phyloP scores from a whole-genome alignment of 2,797 vertebrate species.

The Streptopelia turtur region DNA sequence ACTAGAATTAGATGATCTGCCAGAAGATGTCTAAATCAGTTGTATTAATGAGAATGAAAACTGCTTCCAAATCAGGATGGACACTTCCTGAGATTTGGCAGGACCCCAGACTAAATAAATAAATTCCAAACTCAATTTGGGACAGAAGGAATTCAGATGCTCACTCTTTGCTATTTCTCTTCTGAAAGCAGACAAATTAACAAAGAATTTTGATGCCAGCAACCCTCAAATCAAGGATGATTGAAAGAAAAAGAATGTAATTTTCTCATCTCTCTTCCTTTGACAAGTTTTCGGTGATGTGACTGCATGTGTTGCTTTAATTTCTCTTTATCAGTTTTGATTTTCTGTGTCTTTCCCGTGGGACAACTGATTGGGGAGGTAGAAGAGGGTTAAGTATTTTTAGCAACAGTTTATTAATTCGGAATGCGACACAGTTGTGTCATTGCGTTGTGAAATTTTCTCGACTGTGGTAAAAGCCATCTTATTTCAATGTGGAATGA shows the following conservation, averaged over 20 bases:
- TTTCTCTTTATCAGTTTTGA: constrained; percentile 49
- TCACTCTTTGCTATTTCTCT: constrained; percentile 15
- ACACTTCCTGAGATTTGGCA: background rate
- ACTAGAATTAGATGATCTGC: background rate
- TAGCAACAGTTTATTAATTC: constrained; percentile 36
- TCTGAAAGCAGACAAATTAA: constrained; percentile 37
- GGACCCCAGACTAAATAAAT: background rate
- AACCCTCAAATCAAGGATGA: constrained; percentile 49
- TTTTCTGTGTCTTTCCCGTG: constrained; percentile 24
- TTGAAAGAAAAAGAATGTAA: constrained; percentile 51
- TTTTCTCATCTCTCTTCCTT: constrained; percentile 42
- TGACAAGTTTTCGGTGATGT: constrained; percentile 30
- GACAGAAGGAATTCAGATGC: constrained; percentile 35
- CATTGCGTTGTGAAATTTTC: constrained; percentile 31
- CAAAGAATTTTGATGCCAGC: constrained; percentile 40
- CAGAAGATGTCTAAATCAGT: background rate
- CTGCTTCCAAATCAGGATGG: background rate
- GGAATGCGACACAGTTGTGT: constrained; percentile 24
- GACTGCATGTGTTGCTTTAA: constrained; percentile 32
- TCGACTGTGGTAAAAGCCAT: background rate
- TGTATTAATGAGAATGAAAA: background rate
- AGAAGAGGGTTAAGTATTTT: constrained; percentile 20
- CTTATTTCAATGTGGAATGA: constrained; percentile 3
- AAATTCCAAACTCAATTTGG: background rate
- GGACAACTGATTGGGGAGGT: background rate